Evolutionary conservation across 2,888 invertebrate species (phyloP), one percentile per base, ranked within the genome.

Genomic region (Lathronympha strigana): DNA sequence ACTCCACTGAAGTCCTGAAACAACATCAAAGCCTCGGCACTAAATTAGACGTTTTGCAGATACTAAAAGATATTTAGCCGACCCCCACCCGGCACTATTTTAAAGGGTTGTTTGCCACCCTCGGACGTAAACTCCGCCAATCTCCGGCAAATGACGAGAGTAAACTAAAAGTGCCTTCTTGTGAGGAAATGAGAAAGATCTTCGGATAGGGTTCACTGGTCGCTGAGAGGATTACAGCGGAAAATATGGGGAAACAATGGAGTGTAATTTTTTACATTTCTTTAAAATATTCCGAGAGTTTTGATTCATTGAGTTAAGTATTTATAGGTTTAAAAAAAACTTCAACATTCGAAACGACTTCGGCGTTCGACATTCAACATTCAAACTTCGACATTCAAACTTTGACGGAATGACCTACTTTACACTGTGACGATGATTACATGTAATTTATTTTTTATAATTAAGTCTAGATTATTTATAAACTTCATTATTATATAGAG

Each of bases 41-140:
- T 85, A 85, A 86, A 85, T 87, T 86, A 87, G 86, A 86, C 84
- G 84, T 87, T 88, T 88, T 84, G 84, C 88, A 90, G 88, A 88
- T 86, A 88, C 86, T 88, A 88, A 90, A 87, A 86, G 86, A 87
- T 87, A 87, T 87, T 88, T 87, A 84, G 83, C 78, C 71, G 72
- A 74, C 78, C 76, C 73, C 75, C 74, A 73, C 74, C 75, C 68
- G 63, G 72, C 73, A 88, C 87, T 88, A 88, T 85, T 87, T 84
- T 82, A 87, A 89, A 88, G 89, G 88, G 87, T 88, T 87, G 84
- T 87, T 87, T 83, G 83, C 61, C 66, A 49, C 25, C 61, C 58
- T 66, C 50, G 55, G 55, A 49, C 50, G 62, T 66, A 61, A 66
- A 61, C 66, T 57, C 63, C 51, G 51, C 19, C 64, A 60, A 64